Base-by-base conservation (phyloP, 2,888 invertebrate species). In the Fragum fragum region DNA sequence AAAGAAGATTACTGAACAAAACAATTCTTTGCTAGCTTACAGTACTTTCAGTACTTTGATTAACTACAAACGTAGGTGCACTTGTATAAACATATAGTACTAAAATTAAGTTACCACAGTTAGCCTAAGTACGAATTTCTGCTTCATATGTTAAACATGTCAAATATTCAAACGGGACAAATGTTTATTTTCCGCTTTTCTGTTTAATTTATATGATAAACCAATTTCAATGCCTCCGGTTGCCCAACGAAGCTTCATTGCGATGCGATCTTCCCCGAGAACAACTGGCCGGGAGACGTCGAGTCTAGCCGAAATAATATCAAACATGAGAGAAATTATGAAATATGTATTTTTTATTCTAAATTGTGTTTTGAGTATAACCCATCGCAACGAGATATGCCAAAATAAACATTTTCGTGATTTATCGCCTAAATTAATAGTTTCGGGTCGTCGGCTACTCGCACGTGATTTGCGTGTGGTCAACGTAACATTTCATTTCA, bases 281-380 rank as follows among this genome's bases (percentile, higher is more conserved):
- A 66, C 66, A 66, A 66, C 36, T 42, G 42, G 42, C 66, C 66
- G 42, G 66, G 21, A 66, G 66, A 39, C 66, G 66, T 26, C 42
- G 23, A 66, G 66, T 66, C 66, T 66, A 66, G 66, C 42, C 66
- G 42, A 66, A 32, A 32, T 39, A 36, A 42, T 66, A 66, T 66
- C 66, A 42, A 66, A 66, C 32, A 39, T 23, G 66, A 66, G 28
- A 66, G 66, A 66, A 66, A 66, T 66, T 66, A 66, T 66, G 66
- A 66, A 66, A 66, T 66, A 66, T 66, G 66, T 66, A 66, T 66
- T 66, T 66, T 66, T 66, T 66, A 66, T 66, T 66, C 66, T 39
- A 66, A 66, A 66, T 42, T 66, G 66, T 66, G 66, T 66, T 39
- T 66, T 42, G 26, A 66, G 66, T 42, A 66, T 66, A 66, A 42